A percentile compares a stretch with the other conserved stretches of the same genome.
Conservation (phyloP, 2,113 vertebrate species). For the Daphoenositta chrysoptera region DNA sequence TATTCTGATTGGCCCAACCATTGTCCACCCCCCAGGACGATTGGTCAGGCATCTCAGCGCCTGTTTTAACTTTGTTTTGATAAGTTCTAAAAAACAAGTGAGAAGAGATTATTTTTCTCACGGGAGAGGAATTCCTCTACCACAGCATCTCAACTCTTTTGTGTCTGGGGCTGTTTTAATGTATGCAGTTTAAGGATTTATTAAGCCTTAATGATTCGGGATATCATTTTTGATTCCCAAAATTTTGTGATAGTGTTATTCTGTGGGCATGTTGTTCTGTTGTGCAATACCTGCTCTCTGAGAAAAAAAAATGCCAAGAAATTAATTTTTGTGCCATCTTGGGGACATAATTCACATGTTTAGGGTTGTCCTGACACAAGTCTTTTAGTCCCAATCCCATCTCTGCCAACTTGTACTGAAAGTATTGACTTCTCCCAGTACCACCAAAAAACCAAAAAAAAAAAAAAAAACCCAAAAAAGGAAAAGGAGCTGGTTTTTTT, state of each 20-base stretch:
- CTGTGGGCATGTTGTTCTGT: not conserved
- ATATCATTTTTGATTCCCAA: not conserved
- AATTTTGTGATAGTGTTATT: not conserved
- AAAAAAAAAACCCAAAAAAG: no score
- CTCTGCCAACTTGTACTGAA: not conserved
- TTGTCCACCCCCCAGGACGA: no score
- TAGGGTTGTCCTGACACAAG: not conserved
- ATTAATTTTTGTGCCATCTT: not conserved
- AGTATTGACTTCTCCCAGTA: not conserved
- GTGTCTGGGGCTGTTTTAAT: not conserved
- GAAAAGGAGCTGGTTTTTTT: not conserved
- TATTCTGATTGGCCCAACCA: no score
- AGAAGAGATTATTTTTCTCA: no score
- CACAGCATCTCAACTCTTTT: not conserved
- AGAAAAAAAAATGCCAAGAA: not conserved
- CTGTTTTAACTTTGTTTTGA: no score
- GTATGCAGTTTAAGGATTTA: not conserved
- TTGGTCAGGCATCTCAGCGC: no score
- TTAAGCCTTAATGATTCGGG: not conserved
- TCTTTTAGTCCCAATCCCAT: not conserved
- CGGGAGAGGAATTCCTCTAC: no score
- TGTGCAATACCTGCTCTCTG: not conserved
- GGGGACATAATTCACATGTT: not conserved
- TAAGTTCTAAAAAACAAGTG: no score
- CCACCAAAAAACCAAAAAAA: no score